These are phyloP conservation scores for Corvus hawaiiensis DNA, from an alignment of 2,113 vertebrate species.

Conservation along the genomic window DNA sequence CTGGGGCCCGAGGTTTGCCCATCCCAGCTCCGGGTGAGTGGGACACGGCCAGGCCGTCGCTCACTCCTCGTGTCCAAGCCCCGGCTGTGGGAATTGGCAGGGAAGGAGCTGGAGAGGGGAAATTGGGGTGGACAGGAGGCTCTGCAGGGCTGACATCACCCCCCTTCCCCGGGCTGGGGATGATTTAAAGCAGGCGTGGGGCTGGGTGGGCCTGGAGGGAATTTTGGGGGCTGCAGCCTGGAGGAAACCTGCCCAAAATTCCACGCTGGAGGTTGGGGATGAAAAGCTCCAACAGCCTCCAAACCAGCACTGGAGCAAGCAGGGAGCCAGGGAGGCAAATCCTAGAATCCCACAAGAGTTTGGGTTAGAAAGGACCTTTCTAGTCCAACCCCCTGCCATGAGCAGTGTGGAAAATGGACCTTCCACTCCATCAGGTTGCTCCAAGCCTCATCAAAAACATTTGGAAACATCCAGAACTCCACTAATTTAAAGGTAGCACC, in stretches of 20 bases:
- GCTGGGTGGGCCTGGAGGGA: neutral
- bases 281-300: neutral
- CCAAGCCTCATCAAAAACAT: neutral
- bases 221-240: neutral
- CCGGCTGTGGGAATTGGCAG: neutral
- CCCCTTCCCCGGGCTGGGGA: neutral
- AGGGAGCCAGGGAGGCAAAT: neutral
- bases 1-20: neutral
- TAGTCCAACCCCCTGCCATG: neutral
- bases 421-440: neutral
- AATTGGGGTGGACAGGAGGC: neutral
- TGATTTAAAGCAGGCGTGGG: neutral
- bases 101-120: neutral
- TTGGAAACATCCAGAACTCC: neutral
- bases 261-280: fast-evolving
- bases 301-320: neutral
- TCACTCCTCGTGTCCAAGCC: neutral
- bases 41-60: neutral
- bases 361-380: neutral
- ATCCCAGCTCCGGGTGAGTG: fast-evolving
- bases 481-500: neutral
- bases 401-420: neutral
- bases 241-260: neutral
- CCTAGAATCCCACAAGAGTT: neutral
- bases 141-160: neutral